Evolutionary conservation across 2,797 vertebrate genomes (phyloP).

Genomic region (Streptopelia turtur): DNA sequence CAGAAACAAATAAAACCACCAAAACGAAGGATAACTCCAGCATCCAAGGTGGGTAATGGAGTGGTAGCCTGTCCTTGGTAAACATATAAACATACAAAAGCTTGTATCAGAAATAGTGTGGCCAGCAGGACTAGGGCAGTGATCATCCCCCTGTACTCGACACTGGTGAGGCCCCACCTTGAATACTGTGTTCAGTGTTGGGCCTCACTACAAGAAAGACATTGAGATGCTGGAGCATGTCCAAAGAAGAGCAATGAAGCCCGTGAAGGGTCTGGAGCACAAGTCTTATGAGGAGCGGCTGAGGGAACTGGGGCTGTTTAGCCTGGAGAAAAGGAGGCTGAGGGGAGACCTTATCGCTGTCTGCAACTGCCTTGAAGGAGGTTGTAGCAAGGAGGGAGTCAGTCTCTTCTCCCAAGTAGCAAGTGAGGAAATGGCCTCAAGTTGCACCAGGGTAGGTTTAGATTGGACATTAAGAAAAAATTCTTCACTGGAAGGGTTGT

Average conservation of each 20-base stretch:
- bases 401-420: background rate
- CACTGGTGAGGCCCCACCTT: rapidly evolving
- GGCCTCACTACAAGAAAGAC: background rate
- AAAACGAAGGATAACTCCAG: constrained; percentile 90
- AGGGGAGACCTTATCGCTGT: no score
- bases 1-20: constrained; percentile 91
- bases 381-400: rapidly evolving
- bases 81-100: background rate
- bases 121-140: background rate
- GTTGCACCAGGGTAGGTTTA: background rate
- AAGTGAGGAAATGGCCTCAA: background rate
- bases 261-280: background rate
- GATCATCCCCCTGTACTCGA: rapidly evolving
- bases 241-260: background rate
- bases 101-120: background rate
- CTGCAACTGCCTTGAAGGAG: no score
- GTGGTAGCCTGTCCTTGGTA: background rate
- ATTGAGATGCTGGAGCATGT: rapidly evolving
- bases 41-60: constrained; percentile 86
- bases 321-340: no score
- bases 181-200: background rate
- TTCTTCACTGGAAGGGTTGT: no score
- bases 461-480: background rate
- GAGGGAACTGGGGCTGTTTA: no score
- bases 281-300: background rate